Evolutionary conservation across 1,140 invertebrate species (phyloP), one percentile per base, ranked within the genome.

Genomic region (Lordiphosa collinella): DNA sequence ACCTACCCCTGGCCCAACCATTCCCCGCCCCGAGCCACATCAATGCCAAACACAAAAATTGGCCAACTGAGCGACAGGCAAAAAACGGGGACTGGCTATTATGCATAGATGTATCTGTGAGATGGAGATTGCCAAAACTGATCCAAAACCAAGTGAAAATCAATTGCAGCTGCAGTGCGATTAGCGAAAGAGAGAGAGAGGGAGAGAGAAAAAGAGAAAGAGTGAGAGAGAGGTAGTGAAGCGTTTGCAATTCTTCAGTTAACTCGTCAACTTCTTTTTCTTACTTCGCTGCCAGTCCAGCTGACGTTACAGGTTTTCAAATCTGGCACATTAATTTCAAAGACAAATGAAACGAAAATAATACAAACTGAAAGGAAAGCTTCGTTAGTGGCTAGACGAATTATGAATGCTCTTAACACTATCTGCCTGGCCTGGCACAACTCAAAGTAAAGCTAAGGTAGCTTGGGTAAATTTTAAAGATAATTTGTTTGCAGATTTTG

Each of bases 251-350:
- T 76, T 82, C 71, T 80, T 53, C 68, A 68, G 78, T 73, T 53
- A 84, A 67, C 76, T 70, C 52, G 63, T 58, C 55, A 63, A 57
- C 49, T 60, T 58, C 32, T 18, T 34, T 31, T 10, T 22, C 54
- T 57, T 11, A 31, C 16, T 36, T 12, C 11, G 9, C 43, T 41
- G 52, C 8, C 16, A 11, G 11, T 22, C 48, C 64, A 71, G 64
- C 74, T 73, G 55, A 62, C 54, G 57, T 59, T 70, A 84, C 75
- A 80, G 75, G 78, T 84, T 80, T 84, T 79, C 69, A 78, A 80
- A 78, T 74, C 74, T 78, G 75, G 74, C 74, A 78, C 74, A 79
- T 78, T 79, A 78, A 82, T 76, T 76, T 70, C 67, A 76, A 82
- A 76, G 56, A 76, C 75, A 82, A 82, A 82, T 80, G 65, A 84